These are phyloP conservation scores for Eretmochelys imbricata DNA, from an alignment of 2,113 vertebrate genomes.

Conservation along the genomic window DNA sequence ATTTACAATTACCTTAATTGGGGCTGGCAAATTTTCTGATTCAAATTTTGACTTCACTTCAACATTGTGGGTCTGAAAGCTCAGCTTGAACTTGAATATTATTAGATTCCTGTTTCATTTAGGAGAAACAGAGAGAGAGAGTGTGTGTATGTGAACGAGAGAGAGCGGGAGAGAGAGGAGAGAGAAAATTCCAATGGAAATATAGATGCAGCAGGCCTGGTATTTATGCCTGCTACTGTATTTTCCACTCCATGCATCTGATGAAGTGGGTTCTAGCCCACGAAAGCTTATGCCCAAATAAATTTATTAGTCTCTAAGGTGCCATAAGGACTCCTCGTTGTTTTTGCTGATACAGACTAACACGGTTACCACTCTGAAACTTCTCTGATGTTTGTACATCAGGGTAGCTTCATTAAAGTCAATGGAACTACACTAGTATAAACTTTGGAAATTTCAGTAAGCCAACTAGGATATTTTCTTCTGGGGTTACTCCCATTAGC, in stretches of 20 bases:
- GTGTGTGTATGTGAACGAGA: no score
- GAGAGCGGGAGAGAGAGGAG: background rate
- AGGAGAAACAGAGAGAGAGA: background rate
- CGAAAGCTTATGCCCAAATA: no score
- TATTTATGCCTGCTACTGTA: no score
- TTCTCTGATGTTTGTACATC: background rate
- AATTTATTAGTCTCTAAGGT: no score
- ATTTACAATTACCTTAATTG: background rate
- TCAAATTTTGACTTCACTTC: background rate
- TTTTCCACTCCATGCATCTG: no score
- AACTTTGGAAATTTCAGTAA: background rate
- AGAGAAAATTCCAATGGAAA: background rate
- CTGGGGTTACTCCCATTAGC: background rate
- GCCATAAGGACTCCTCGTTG: no score
- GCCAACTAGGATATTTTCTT: background rate
- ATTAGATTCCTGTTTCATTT: background rate
- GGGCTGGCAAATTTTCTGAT: background rate
- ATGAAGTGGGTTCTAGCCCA: no score
- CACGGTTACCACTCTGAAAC: no score
- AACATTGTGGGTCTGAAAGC: background rate
- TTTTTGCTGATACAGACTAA: no score
- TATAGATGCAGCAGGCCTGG: background rate
- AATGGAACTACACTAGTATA: background rate
- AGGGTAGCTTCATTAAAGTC: background rate
- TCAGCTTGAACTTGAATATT: background rate